phyloP scores from a whole-genome alignment of 2,797 vertebrate genomes.

The Rhynchonycteris naso region DNA sequence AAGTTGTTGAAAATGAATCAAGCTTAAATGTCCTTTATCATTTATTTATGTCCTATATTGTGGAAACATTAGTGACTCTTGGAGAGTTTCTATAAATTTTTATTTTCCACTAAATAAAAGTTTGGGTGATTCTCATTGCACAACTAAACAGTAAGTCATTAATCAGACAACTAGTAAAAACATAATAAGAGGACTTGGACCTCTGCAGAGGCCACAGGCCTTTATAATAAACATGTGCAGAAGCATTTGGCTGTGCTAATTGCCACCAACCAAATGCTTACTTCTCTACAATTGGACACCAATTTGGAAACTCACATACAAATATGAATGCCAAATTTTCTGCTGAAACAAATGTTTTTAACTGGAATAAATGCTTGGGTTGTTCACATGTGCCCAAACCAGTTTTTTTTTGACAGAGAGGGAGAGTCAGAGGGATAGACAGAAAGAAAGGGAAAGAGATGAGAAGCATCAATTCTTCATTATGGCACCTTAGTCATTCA shows the following conservation, averaged over 20 bases:
- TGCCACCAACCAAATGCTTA: conserved; percentile 71
- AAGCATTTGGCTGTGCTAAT: conserved; percentile 66
- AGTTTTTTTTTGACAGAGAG: too few species aligned
- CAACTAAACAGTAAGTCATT: neutral
- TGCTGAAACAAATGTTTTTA: conserved; percentile 71
- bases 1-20: neutral
- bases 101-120: conserved; percentile 19
- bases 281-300: conserved; percentile 62
- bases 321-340: conserved; percentile 70
- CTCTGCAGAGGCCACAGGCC: neutral
- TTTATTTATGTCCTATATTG: too few species aligned
- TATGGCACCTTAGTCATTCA: too few species aligned
- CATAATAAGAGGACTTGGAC: neutral
- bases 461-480: too few species aligned
- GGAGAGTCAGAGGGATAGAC: too few species aligned
- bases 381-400: conserved; percentile 57
- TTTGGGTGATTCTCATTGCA: conserved; percentile 15
- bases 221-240: conserved; percentile 58
- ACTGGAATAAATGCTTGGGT: conserved; percentile 63
- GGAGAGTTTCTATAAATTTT: neutral
- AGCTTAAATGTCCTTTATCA: neutral
- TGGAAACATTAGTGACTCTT: neutral
- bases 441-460: too few species aligned
- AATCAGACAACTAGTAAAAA: conserved; percentile 24
- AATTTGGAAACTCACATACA: conserved; percentile 53